Percentiles rank a stretch among this genome's conserved stretches.
Evolutionary conservation across 1,140 invertebrate species (phyloP).

Genomic region (Diploscapter pachys): DNA sequence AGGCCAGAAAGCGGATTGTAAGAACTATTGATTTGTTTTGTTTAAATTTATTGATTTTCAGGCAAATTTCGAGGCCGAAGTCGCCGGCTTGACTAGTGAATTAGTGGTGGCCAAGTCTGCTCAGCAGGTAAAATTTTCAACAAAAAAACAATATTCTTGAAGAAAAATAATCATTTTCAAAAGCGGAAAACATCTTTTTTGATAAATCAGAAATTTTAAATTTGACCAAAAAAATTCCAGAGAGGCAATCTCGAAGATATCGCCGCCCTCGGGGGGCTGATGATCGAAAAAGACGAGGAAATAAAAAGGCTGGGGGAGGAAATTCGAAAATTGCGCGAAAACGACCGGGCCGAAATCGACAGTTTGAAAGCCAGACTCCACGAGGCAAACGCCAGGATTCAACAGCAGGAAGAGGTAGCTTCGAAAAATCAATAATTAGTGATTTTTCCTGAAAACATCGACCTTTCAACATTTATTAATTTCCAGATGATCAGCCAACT

Average conservation of each 20-base stretch:
- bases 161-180: no score
- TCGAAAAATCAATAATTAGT: not conserved
- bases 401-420: not conserved
- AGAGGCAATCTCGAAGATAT: slow-evolving; percentile 30
- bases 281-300: slow-evolving; percentile 33
- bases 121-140: no score
- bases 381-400: no score
- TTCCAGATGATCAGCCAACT: slow-evolving; percentile 8
- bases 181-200: no score
- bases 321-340: slow-evolving; percentile 1
- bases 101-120: not conserved
- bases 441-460: not conserved
- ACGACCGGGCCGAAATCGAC: not conserved
- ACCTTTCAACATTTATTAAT: not conserved
- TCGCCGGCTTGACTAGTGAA: slow-evolving; percentile 16
- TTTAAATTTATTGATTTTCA: slow-evolving; percentile 1
- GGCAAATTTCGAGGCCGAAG: slow-evolving; percentile 13
- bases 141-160: no score
- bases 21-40: slow-evolving; percentile 8
- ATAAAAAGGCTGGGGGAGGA: not conserved
- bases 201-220: no score
- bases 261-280: slow-evolving; percentile 30
- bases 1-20: slow-evolving; percentile 12
- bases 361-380: not conserved
- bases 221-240: slow-evolving; percentile 7